phyloP scores from a whole-genome alignment of 2,113 vertebrate genomes.

The Promerops cafer region DNA sequence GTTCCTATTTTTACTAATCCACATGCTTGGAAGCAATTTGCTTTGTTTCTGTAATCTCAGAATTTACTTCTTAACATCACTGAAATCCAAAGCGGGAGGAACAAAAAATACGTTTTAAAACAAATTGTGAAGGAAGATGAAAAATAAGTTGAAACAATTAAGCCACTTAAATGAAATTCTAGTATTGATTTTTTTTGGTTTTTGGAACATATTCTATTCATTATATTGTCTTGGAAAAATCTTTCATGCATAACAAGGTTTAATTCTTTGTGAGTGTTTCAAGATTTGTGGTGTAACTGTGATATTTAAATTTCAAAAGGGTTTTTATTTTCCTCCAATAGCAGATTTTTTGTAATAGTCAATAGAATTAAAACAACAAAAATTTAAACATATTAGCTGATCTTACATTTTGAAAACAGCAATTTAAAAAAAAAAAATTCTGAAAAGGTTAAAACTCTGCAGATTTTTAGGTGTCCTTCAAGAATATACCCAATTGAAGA shows the following conservation, averaged over 20 bases:
- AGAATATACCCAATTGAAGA: not conserved
- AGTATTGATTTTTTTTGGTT: not conserved
- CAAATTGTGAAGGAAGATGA: not conserved
- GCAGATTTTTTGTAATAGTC: not conserved
- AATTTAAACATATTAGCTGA: not conserved
- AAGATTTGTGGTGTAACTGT: not conserved
- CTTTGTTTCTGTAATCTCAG: not conserved
- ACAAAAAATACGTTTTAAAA: not conserved
- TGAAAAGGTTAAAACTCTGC: not conserved
- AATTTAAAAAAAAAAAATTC: not conserved
- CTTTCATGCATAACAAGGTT: not conserved
- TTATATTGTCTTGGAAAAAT: not conserved
- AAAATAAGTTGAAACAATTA: slow-evolving; percentile 24
- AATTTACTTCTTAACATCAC: not conserved
- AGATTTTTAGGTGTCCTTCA: not conserved
- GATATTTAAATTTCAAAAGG: not conserved
- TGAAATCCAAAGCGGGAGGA: not conserved
- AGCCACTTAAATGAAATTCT: not conserved
- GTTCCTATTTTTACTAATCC: not conserved
- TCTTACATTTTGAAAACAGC: not conserved
- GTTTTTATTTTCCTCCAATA: not conserved
- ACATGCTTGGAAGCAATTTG: not conserved
- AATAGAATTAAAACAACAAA: not conserved
- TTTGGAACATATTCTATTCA: not conserved
- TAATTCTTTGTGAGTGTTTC: not conserved